phyloP scores from a whole-genome alignment of 2,888 invertebrate genomes.

The Platycnemis pennipes region DNA sequence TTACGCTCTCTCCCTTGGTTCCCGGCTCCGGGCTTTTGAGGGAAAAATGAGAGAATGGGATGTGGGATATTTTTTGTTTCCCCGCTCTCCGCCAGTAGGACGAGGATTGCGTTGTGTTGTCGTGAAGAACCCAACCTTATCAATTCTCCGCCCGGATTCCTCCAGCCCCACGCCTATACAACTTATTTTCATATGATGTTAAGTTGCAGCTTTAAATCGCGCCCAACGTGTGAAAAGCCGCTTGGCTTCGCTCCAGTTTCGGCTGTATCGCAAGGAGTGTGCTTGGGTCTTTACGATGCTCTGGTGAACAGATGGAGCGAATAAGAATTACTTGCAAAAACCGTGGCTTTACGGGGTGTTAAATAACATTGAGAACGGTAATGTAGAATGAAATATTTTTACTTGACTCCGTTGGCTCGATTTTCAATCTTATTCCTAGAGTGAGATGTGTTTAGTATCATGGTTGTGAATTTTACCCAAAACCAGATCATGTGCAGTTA shows the following conservation, averaged over 20 bases:
- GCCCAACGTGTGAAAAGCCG: not conserved
- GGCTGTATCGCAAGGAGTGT: not conserved
- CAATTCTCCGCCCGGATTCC: not conserved
- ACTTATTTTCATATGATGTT: not conserved
- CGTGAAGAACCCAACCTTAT: not conserved
- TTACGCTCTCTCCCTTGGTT: no score
- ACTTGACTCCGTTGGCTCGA: not conserved
- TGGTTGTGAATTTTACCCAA: not conserved
- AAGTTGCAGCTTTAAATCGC: not conserved
- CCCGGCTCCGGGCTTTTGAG: no score
- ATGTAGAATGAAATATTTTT: not conserved
- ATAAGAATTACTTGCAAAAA: not conserved
- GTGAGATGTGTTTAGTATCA: not conserved
- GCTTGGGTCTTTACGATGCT: not conserved
- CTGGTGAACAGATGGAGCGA: not conserved
- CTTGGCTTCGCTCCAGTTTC: not conserved
- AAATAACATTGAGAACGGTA: not conserved
- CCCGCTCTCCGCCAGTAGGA: not conserved
- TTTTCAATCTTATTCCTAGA: not conserved
- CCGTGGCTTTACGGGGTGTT: not conserved
- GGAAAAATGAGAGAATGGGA: no score
- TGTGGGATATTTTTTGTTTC: no score
- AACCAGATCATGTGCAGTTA: no score
- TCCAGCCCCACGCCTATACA: not conserved
- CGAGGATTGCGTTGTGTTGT: not conserved